Conservation (phyloP, 35 echinoderm and acorn worm genomes). For the Ptychodera flava region DNA sequence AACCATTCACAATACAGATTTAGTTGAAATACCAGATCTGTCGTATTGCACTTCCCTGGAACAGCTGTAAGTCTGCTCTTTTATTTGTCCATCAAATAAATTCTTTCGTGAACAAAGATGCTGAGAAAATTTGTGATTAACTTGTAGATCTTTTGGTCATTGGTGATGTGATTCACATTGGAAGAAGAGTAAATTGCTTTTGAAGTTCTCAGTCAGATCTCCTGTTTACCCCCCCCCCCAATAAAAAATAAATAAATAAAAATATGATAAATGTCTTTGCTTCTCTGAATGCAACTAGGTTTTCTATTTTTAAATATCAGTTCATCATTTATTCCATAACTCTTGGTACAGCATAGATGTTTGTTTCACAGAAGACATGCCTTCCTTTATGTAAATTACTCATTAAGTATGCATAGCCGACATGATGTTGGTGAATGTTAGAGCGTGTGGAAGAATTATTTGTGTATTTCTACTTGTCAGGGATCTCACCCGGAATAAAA, state of each 20-base stretch:
- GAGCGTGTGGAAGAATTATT: no score
- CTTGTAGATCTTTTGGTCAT: not conserved
- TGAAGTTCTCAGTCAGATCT: not conserved
- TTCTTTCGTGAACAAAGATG: not conserved
- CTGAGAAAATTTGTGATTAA: not conserved
- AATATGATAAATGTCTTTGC: not conserved
- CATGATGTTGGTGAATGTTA: no score
- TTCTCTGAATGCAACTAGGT: no score
- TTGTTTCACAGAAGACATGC: no score
- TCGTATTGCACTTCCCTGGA: conserved; percentile 62
- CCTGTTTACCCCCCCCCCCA: not conserved
- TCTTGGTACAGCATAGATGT: no score
- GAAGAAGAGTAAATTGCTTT: no score
- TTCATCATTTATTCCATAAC: not conserved
- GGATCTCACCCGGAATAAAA: conserved; percentile 62
- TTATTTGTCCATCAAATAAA: not conserved
- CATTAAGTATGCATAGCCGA: no score
- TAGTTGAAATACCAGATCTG: conserved; percentile 58
- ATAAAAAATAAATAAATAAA: not conserved
- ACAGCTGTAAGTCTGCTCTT: conserved; percentile 55
- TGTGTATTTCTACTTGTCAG: no score
- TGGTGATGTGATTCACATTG: not conserved
- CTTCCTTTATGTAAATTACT: no score
- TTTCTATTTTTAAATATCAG: not conserved
- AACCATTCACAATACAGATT: conserved; percentile 68